Evolutionary conservation across 2,888 invertebrate genomes (phyloP), one percentile per base, ranked within the genome.

Genomic region (Limnephilus rhombicus): DNA sequence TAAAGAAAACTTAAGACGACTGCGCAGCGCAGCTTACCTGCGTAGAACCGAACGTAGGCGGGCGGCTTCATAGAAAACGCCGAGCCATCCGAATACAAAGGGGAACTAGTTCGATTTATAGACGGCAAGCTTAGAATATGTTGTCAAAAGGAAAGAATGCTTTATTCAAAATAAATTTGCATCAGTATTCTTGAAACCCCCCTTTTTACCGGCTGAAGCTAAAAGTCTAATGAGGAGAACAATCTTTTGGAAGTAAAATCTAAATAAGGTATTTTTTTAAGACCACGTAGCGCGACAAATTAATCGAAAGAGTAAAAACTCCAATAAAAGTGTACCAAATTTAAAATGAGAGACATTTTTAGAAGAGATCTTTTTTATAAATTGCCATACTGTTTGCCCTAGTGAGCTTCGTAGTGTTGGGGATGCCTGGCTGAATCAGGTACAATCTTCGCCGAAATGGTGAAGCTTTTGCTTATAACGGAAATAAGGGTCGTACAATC

Each of bases 391-490:
- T n/a, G 88, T 37, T 68, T 68, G 68, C 68, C 68, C 41, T 89
- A 37, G 45, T 45, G 80, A 80, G 80, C 37, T 24, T 41, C 80
- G 31, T 9, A n/a, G 68, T 80, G 37, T 41, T 41, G 88, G 31
- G 41, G 88, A 80, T 37, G 41, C 88, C 80, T 41, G 37, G 45
- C 80, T 18, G 89, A 91, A 89, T 91, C 91, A 91, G 91, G 91
- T 89, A 88, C 89, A 34, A 86, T 85, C 91, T 89, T 88, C 86
- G 80, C 80, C 80, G 80, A 87, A 91, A 81, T 45, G 86, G 87
- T 15, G 91, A 91, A 87, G 91, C 80, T 91, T 91, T 91, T 49
- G 91, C 88, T 91, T 91, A 91, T 86, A 81, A 37, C 80, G 91
- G 80, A 49, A 34, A 91, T 37, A 89, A 89, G 88, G 88, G 89